Percentiles rank a stretch among this genome's conserved stretches.
Evolutionary conservation across 1,140 invertebrate species (phyloP).

Genomic region (Ephestia elutella): DNA sequence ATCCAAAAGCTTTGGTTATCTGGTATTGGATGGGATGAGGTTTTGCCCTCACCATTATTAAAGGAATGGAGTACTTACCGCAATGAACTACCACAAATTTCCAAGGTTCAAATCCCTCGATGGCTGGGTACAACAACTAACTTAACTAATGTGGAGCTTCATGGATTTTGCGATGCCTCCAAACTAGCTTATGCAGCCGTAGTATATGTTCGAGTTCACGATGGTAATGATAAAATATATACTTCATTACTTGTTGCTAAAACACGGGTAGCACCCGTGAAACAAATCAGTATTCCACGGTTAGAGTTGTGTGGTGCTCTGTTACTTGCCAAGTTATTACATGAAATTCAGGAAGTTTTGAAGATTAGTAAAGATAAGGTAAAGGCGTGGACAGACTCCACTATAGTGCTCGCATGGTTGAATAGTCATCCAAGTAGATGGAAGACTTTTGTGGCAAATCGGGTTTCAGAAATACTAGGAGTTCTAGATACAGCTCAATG

Average conservation of each 20-base stretch:
- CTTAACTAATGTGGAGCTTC: not conserved
- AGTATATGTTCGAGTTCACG: conserved; percentile 21
- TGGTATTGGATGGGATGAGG: not conserved
- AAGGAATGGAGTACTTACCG: not conserved
- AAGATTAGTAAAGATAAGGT: conserved; percentile 23
- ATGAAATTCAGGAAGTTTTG: conserved; percentile 18
- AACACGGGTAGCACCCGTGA: conserved; percentile 32
- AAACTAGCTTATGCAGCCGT: conserved; percentile 32
- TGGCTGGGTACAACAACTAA: not conserved
- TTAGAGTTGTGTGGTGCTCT: conserved; percentile 40
- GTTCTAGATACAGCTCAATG: conserved; percentile 31
- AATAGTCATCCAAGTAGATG: conserved; percentile 24
- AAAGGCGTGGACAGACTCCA: conserved; percentile 50
- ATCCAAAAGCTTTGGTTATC: not conserved
- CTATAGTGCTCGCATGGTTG: conserved; percentile 45
- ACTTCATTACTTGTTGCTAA: conserved; percentile 25
- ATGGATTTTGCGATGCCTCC: conserved; percentile 39
- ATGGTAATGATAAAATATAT: not conserved
- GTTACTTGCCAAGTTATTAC: conserved; percentile 20
- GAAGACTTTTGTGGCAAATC: conserved; percentile 20
- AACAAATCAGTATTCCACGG: conserved; percentile 29
- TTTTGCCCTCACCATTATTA: not conserved
- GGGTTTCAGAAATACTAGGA: conserved; percentile 41
- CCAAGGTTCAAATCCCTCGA: not conserved
- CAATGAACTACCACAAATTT: not conserved